A percentile compares a stretch with the other conserved stretches of the same genome.
These are phyloP conservation scores for Agrilus planipennis DNA, from an alignment of 1,140 invertebrate species.

Conservation along the genomic window DNA sequence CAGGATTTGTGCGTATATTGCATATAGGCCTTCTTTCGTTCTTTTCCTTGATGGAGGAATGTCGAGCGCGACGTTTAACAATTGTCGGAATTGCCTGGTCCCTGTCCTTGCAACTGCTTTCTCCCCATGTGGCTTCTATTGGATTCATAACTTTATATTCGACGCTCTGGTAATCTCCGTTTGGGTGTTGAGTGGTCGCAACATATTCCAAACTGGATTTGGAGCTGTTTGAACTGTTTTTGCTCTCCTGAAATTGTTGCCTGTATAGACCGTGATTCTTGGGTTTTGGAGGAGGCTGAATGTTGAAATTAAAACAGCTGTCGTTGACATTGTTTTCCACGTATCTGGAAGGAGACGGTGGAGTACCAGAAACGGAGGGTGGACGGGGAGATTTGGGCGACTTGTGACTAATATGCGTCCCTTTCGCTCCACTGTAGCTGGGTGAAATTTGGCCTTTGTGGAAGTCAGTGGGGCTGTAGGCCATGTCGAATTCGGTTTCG, in stretches of 20 bases:
- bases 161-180: constrained; percentile 24
- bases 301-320: constrained; percentile 21
- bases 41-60: constrained; percentile 27
- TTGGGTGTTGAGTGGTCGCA: constrained; percentile 26
- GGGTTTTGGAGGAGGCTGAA: constrained; percentile 20
- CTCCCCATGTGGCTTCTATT: constrained; percentile 24
- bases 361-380: not conserved
- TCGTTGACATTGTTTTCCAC: constrained; percentile 2
- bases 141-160: constrained; percentile 30
- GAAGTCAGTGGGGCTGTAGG: too few species aligned
- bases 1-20: constrained; percentile 29
- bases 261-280: constrained; percentile 5
- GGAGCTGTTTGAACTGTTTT: constrained; percentile 23
- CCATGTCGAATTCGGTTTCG: too few species aligned
- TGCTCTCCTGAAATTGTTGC: constrained; percentile 21
- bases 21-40: constrained; percentile 21
- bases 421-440: too few species aligned
- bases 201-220: constrained; percentile 27
- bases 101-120: constrained; percentile 6
- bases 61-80: constrained; percentile 16
- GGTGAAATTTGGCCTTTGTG: too few species aligned
- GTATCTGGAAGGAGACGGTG: not conserved
- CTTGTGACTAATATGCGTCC: too few species aligned
- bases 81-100: constrained; percentile 4
- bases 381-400: constrained; percentile 2